Conservation (phyloP, 2,888 invertebrate species). For the Hydrotaea diabolus region DNA sequence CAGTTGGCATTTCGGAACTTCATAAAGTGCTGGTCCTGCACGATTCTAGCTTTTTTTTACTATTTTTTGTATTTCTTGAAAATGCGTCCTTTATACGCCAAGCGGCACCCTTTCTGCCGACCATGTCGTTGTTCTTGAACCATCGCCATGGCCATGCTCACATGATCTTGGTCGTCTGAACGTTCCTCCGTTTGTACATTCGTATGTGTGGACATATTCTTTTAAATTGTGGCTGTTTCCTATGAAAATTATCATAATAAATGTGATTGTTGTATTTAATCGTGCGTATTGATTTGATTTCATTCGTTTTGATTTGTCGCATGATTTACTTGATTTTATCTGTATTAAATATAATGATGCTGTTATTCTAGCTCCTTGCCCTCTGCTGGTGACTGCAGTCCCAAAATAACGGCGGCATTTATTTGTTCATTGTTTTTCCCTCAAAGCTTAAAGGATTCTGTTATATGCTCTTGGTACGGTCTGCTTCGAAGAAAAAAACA, state of each 20-base stretch:
- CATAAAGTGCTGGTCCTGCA: too few relatives aligned
- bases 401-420: not conserved
- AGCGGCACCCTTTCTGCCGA: too few relatives aligned
- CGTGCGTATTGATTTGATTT: slow-evolving; percentile 80
- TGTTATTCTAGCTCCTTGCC: slow-evolving; percentile 23
- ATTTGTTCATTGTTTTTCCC: slow-evolving; percentile 27
- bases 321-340: slow-evolving; percentile 65
- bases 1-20: too few relatives aligned
- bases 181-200: not conserved
- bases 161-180: not conserved
- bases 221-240: slow-evolving; percentile 11
- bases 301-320: slow-evolving; percentile 61
- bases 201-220: not conserved
- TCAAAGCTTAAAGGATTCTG: slow-evolving; percentile 49
- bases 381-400: too few relatives aligned
- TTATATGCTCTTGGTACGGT: not conserved
- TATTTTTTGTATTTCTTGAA: too few relatives aligned
- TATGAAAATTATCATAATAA: slow-evolving; percentile 70
- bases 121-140: not conserved
- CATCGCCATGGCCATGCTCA: not conserved
- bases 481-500: not conserved
- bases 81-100: too few relatives aligned
- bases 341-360: slow-evolving; percentile 59
- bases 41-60: too few relatives aligned
- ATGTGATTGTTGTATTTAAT: slow-evolving; percentile 79